Conservation (phyloP, 2,113 vertebrate genomes). For the Cynocephalus volans region DNA sequence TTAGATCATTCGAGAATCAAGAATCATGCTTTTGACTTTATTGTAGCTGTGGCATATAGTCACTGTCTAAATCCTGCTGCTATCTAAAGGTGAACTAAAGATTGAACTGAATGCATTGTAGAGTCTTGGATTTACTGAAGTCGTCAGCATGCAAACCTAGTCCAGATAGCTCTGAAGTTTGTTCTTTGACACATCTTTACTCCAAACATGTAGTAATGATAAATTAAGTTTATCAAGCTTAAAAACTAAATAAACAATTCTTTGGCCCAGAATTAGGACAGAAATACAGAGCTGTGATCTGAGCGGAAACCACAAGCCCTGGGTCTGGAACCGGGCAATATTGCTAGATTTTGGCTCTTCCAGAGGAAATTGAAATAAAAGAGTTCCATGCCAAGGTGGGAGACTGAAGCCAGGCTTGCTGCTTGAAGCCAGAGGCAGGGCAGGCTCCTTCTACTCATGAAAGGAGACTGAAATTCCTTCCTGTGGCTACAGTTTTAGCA, state of each 20-base stretch:
- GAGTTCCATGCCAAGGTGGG: constrained; percentile 41
- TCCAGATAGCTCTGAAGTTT: neutral
- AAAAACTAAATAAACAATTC: constrained; percentile 73
- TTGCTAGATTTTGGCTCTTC: constrained; percentile 55
- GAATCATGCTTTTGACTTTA: neutral
- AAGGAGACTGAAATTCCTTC: neutral
- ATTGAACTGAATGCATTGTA: neutral
- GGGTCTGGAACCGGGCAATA: constrained; percentile 42
- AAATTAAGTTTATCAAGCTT: constrained; percentile 60
- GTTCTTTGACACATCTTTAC: constrained; percentile 44
- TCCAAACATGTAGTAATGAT: constrained; percentile 25
- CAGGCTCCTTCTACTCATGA: constrained; percentile 8
- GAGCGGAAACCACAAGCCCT: constrained; percentile 50
- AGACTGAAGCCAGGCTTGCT: constrained; percentile 68
- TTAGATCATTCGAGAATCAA: constrained; percentile 36
- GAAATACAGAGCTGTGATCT: constrained; percentile 58
- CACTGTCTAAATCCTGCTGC: constrained; percentile 11
- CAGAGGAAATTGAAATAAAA: constrained; percentile 71
- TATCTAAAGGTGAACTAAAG: neutral
- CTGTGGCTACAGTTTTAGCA: neutral
- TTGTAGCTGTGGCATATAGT: neutral
- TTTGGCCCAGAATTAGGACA: constrained; percentile 18
- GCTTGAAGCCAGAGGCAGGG: constrained; percentile 59
- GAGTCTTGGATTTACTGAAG: neutral
- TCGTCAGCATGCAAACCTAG: neutral